Conservation (phyloP, 2,797 vertebrate genomes). For the Xenentodon cancila region DNA sequence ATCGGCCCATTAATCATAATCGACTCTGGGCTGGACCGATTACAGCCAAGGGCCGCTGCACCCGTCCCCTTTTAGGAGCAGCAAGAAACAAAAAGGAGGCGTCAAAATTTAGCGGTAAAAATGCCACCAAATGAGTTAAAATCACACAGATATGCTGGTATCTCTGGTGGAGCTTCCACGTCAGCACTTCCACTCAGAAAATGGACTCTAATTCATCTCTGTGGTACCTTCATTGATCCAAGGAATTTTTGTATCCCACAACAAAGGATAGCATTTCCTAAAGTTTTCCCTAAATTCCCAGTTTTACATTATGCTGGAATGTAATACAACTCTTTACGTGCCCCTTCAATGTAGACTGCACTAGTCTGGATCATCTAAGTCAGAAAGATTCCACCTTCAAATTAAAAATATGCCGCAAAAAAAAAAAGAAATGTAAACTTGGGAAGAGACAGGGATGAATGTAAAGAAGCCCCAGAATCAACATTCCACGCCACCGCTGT, state of each 20-base stretch:
- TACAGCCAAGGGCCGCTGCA: no score
- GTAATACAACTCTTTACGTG: background rate
- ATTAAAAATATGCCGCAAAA: background rate
- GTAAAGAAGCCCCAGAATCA: background rate
- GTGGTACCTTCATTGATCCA: background rate
- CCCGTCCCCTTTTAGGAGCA: no score
- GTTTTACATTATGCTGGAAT: background rate
- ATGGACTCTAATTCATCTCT: conserved; percentile 5
- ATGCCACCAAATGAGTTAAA: no score
- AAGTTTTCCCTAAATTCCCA: no score
- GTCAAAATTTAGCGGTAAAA: no score
- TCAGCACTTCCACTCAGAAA: background rate
- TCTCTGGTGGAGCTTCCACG: no score
- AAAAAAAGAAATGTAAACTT: background rate
- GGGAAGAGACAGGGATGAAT: background rate
- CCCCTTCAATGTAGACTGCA: background rate
- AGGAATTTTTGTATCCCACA: background rate
- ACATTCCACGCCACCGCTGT: conserved; percentile 2
- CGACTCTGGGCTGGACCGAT: no score
- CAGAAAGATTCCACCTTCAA: background rate
- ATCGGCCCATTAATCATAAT: no score
- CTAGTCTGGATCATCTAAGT: background rate
- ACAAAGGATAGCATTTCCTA: background rate
- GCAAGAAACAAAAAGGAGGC: no score
- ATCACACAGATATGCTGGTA: no score